These are phyloP conservation scores for Dasysyrphus albostriatus DNA, from an alignment of 2,888 invertebrate species.

Conservation along the genomic window DNA sequence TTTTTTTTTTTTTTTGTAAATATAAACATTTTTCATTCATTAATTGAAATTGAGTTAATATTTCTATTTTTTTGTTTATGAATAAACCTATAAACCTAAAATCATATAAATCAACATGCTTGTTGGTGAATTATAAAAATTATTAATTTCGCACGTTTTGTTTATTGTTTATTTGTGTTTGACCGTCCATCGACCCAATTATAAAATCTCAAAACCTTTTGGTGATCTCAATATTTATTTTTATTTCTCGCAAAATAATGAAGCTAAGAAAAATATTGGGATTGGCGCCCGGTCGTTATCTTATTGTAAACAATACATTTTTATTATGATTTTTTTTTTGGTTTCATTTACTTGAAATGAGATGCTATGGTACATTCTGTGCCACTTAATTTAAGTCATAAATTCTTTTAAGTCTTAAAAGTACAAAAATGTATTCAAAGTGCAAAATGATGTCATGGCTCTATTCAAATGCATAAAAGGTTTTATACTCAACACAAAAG, in stretches of 20 bases:
- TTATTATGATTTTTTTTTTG: neutral
- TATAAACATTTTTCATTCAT: conserved; percentile 5
- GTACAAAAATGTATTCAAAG: no score
- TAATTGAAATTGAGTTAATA: conserved; percentile 10
- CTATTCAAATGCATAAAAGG: neutral
- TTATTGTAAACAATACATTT: conserved; percentile 29
- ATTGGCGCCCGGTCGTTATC: conserved; percentile 37
- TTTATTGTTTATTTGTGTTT: conserved; percentile 7
- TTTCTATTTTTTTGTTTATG: conserved; percentile 4
- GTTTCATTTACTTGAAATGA: neutral
- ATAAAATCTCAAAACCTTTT: neutral
- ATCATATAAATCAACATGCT: neutral
- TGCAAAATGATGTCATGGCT: neutral
- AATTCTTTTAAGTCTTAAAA: neutral
- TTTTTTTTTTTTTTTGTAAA: no score
- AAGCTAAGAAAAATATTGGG: conserved; percentile 23
- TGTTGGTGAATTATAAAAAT: conserved; percentile 2
- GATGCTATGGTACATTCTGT: neutral
- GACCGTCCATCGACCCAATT: conserved; percentile 29
- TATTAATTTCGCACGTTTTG: conserved; percentile 13
- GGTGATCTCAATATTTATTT: conserved; percentile 12
- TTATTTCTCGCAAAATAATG: conserved; percentile 11
- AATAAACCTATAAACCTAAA: conserved; percentile 10
- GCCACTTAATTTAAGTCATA: neutral
- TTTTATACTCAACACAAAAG: no score